These are phyloP conservation scores for Drosophila ananassae DNA, from an alignment of 1,140 invertebrate species.

Conservation along the genomic window DNA sequence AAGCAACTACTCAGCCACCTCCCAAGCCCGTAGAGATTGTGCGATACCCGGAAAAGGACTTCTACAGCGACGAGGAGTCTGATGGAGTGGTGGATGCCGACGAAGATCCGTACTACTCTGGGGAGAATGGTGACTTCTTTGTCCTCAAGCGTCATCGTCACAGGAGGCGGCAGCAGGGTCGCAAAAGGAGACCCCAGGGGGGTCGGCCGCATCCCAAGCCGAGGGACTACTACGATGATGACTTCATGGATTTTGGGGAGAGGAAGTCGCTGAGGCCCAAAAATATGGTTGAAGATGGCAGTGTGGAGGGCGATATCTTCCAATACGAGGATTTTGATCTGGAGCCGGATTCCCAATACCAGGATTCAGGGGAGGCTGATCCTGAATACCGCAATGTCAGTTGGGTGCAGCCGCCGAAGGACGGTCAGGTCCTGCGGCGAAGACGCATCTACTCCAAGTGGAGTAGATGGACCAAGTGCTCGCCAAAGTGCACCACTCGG, in stretches of 20 bases:
- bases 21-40: slow-evolving; percentile 10
- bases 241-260: slow-evolving; percentile 63
- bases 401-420: slow-evolving; percentile 38
- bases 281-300: slow-evolving; percentile 30
- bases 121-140: slow-evolving; percentile 60
- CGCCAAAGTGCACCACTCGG: slow-evolving; percentile 83
- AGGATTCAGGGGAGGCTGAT: slow-evolving; percentile 60
- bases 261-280: slow-evolving; percentile 20
- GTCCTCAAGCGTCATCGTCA: slow-evolving; percentile 54
- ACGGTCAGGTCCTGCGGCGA: slow-evolving; percentile 53
- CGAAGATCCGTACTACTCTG: slow-evolving; percentile 22
- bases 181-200: slow-evolving; percentile 11
- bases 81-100: slow-evolving; percentile 29
- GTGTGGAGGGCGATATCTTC: slow-evolving; percentile 68
- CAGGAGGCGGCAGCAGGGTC: slow-evolving; percentile 30
- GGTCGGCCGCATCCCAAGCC: slow-evolving; percentile 4
- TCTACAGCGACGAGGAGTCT: slow-evolving; percentile 32
- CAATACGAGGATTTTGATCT: slow-evolving; percentile 79
- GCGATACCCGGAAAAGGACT: slow-evolving; percentile 25
- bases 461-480: slow-evolving; percentile 84
- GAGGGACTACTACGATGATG: slow-evolving; percentile 49
- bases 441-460: slow-evolving; percentile 81
- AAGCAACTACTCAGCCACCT: not conserved
- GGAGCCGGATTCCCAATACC: slow-evolving; percentile 41
- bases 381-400: slow-evolving; percentile 42